Evolutionary conservation across 2,113 vertebrate genomes (phyloP), one percentile per base, ranked within the genome.

Genomic region (Mesocricetus auratus): DNA sequence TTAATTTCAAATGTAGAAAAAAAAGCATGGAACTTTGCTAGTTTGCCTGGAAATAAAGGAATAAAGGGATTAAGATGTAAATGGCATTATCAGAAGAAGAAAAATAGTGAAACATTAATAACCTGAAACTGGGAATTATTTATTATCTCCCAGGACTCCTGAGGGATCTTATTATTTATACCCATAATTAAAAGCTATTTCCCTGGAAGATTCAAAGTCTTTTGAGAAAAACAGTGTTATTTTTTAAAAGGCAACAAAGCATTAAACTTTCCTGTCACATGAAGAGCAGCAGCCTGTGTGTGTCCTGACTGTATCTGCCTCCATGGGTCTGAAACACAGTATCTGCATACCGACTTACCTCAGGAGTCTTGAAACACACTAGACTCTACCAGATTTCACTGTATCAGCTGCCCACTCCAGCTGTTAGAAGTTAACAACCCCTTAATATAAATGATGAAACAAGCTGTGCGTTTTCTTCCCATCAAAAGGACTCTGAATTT

Each of bases 141-240:
- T 94, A 92, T 68, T 88, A 31, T 83, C 29, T 62, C 7, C n/a
- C 13, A 60, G 90, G 21, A 91, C 94, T 97, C 93, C 77, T 89
- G 83, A 93, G 89, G 60, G 92, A 86, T 50, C 50, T 81, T 94
- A 94, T 97, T 97, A 97, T 97, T 97, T 97, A 97, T 93, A 89
- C 77, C 91, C 95, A 97, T 96, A 97, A 98, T 98, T 98, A 97
- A 97, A 95, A 97, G 74, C 92, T 83, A 83, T 33, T 97, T 89
- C 73, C 96, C 82, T 60, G 82, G 85, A 26, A 9, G 78, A 81
- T 68, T 91, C n/a, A 71, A 26, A 94, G 87, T 86, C 95, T 93
- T 64, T 1, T 58, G 90, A 95, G 96, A 94, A 96, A 96, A 93
- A 83, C 89, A 68, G 71, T 1, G 45, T 31, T 86, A 50, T 81